Conservation (phyloP, 1,140 invertebrate genomes). For the Lepidostoma basale region DNA sequence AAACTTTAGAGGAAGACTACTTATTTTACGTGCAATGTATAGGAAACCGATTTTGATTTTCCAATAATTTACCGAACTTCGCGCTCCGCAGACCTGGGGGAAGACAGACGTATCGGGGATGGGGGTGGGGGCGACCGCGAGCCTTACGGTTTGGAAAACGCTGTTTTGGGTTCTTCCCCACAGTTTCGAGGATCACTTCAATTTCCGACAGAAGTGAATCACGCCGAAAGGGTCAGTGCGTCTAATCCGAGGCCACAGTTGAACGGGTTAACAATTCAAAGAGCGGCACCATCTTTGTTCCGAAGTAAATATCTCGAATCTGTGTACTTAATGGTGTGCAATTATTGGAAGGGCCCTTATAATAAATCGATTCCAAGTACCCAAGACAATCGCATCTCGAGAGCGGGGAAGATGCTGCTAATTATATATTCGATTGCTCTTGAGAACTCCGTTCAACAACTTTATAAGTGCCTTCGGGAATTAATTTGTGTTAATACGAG, state of each 20-base stretch:
- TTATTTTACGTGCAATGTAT: too few relatives aligned
- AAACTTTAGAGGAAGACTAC: too few relatives aligned
- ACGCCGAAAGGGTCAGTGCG: conserved; percentile 2
- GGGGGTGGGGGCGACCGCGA: too few relatives aligned
- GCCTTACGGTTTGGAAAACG: too few relatives aligned
- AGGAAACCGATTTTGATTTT: too few relatives aligned
- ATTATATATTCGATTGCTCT: neutral
- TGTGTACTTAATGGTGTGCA: neutral
- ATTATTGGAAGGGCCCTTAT: neutral
- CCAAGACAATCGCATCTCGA: neutral
- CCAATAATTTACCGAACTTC: too few relatives aligned
- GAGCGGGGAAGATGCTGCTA: too few relatives aligned
- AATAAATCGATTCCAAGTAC: neutral
- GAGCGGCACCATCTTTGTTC: neutral
- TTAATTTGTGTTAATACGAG: too few relatives aligned
- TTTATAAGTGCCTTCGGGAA: too few relatives aligned
- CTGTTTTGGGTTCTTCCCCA: conserved; percentile 32
- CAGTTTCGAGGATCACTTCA: conserved; percentile 30
- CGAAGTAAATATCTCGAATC: conserved; percentile 1
- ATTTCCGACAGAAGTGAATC: conserved; percentile 35
- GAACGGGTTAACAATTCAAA: neutral
- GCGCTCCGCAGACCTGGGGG: too few relatives aligned
- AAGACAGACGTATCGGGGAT: too few relatives aligned
- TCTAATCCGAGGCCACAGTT: neutral
- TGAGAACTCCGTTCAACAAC: too few relatives aligned